Base-by-base conservation (phyloP, 1,140 invertebrate species). In the Xylocopa sonorina region DNA sequence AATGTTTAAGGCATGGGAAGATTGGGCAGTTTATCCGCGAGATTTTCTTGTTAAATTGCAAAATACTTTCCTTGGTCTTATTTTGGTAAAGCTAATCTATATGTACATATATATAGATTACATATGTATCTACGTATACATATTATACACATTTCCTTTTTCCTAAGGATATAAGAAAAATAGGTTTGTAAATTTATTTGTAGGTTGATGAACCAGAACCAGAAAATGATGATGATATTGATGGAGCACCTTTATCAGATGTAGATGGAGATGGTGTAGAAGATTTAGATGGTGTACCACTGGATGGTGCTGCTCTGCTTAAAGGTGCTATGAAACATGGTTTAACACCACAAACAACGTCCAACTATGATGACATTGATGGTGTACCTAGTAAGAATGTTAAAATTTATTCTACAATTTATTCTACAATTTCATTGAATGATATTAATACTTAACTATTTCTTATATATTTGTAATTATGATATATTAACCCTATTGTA, bases 1-100 rank as follows among this genome's bases (percentile, higher is more conserved):
- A 88, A 97, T 98, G 88, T 97, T 99, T 89, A 95, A 97, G 89
- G 98, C 98, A 3, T 99, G 99, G 99, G 98, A 99, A 93, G 99
- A 99, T 88, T 99, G 98, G 96, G 95, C 97, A 43, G 96, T 99
- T 64, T 99, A 99, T 94, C 97, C 98, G 0, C 96, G 97, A 85
- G 98, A 99, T 79, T 98, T 98, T 92, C 93, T 99, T 41, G 95
- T 97, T 62, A 96, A 96, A 90, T 93, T 99, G 53, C 97, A 98
- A 90, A 98, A 98, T 91, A 95, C 97, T 16, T 99, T 99, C 89
- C 93, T 98, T 16, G 98, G 98, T 4, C 87, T 94, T 34, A 89
- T 91, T 53, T 84, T 88, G 86, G 90, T 92, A 88, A 82, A 72
- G 80, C 46, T 27, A 41, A 46, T 68, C n/a, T 82, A 41, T 53